Conservation (phyloP, 2,113 vertebrate species). For the Dromiciops gliroides region DNA sequence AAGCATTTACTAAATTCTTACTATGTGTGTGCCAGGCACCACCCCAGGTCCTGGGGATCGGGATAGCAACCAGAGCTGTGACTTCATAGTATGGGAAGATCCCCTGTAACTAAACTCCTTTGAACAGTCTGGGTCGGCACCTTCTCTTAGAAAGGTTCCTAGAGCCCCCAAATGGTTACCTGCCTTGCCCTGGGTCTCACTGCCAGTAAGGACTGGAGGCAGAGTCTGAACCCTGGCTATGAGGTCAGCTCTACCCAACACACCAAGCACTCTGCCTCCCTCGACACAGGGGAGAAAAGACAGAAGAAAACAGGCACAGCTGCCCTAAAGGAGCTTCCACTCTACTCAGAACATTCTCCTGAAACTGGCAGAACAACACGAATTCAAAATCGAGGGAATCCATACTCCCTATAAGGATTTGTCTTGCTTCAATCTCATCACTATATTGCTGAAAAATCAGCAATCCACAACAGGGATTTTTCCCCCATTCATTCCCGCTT, state of each 20-base stretch:
- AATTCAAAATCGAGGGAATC: constrained; percentile 48
- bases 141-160: neutral
- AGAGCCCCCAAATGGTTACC: neutral
- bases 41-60: neutral
- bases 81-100: neutral
- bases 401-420: constrained; percentile 28
- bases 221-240: neutral
- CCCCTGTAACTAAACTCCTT: neutral
- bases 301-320: neutral
- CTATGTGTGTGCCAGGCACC: neutral
- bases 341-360: neutral
- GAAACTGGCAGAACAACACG: constrained; percentile 39
- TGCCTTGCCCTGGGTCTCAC: neutral
- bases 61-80: neutral
- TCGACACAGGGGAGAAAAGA: neutral
- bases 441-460: constrained; percentile 59
- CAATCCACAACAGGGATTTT: neutral
- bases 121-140: neutral
- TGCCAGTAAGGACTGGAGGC: neutral
- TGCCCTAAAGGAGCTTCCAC: neutral
- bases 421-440: constrained; percentile 59
- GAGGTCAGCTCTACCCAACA: neutral
- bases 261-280: neutral
- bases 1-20: neutral
- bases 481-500: neutral